These are phyloP conservation scores for Pherbina coryleti DNA, from an alignment of 2,888 invertebrate species.

Conservation along the genomic window DNA sequence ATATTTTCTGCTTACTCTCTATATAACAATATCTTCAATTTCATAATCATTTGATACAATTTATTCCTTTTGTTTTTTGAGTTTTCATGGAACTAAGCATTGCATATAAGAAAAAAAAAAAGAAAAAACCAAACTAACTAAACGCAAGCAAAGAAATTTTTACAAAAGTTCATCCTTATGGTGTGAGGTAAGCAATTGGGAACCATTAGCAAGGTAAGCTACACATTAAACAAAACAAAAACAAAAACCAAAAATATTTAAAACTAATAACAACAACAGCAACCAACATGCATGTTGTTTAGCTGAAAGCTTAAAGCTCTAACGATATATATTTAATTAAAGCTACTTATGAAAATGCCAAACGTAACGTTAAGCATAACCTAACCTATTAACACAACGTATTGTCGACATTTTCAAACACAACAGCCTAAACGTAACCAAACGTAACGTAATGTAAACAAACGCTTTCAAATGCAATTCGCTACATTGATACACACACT, in stretches of 20 bases:
- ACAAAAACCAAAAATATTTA: slow-evolving; percentile 39
- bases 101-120: slow-evolving; percentile 52
- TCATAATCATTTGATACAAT: slow-evolving; percentile 26
- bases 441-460: neutral
- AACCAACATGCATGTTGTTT: slow-evolving; percentile 40
- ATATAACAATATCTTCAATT: neutral
- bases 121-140: slow-evolving; percentile 15
- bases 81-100: slow-evolving; percentile 61
- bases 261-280: slow-evolving; percentile 40
- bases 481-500: neutral
- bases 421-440: neutral
- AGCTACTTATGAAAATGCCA: neutral
- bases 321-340: neutral
- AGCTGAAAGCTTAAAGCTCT: neutral
- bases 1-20: slow-evolving; percentile 9
- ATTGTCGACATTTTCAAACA: neutral
- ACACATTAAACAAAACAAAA: slow-evolving; percentile 68
- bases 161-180: slow-evolving; percentile 64
- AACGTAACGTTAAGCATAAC: neutral
- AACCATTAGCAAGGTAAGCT: slow-evolving; percentile 71
- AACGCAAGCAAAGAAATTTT: neutral
- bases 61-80: slow-evolving; percentile 49
- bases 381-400: neutral
- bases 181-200: slow-evolving; percentile 70
- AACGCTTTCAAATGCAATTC: slow-evolving; percentile 10